A percentile compares a stretch with the other conserved stretches of the same genome.
These are phyloP conservation scores for Hylaea fasciaria DNA, from an alignment of 2,888 invertebrate genomes.

Conservation along the genomic window DNA sequence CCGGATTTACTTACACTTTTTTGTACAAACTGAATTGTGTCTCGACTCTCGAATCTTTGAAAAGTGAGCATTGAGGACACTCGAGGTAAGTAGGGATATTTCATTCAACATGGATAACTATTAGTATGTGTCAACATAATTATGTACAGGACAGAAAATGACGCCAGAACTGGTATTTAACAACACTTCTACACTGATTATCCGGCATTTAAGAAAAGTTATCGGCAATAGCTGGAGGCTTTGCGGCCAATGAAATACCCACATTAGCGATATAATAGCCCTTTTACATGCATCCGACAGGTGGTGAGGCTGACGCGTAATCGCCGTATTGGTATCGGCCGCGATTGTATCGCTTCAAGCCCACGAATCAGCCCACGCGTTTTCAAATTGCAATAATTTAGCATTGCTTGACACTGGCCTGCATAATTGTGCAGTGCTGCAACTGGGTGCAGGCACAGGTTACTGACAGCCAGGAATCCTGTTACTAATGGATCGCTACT, in stretches of 20 bases:
- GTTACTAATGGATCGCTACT: conserved; percentile 50
- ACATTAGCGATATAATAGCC: conserved; percentile 31
- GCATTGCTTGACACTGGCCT: conserved; percentile 50
- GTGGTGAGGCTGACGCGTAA: conserved; percentile 46
- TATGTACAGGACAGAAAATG: too few relatives aligned
- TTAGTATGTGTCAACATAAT: too few relatives aligned
- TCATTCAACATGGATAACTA: too few relatives aligned
- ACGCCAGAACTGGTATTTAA: too few relatives aligned
- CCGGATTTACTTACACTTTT: conserved; percentile 17
- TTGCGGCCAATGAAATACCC: conserved; percentile 35
- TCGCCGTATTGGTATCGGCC: conserved; percentile 50
- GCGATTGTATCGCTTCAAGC: conserved; percentile 54
- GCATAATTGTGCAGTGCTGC: conserved; percentile 43
- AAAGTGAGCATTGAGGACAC: background rate
- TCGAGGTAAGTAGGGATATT: background rate
- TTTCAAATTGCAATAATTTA: conserved; percentile 60
- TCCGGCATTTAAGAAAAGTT: conserved; percentile 3
- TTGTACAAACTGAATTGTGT: background rate
- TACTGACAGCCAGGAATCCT: conserved; percentile 47
- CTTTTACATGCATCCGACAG: conserved; percentile 36
- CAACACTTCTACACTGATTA: background rate
- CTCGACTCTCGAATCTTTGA: background rate
- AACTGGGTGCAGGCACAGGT: conserved; percentile 35
- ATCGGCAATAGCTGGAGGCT: conserved; percentile 10
- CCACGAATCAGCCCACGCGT: conserved; percentile 57